These are phyloP conservation scores for Hydra vulgaris DNA, from an alignment of 30 jellyfish, hydroid and myxozoan species.

Conservation along the genomic window DNA sequence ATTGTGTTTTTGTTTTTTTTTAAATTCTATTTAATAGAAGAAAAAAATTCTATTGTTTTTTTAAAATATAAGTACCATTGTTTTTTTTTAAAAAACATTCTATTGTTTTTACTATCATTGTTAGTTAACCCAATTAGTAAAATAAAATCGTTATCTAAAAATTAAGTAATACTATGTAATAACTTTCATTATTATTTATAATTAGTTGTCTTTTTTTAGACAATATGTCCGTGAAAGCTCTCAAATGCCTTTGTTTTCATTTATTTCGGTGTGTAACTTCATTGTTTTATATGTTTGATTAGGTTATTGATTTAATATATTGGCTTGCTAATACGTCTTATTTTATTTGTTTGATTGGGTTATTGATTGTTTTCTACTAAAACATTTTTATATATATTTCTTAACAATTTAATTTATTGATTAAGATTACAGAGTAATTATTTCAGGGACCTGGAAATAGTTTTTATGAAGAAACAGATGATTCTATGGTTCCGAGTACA, in stretches of 20 bases:
- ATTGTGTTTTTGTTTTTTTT: too few relatives aligned
- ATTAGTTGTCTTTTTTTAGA: background rate
- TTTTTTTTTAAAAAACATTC: too few relatives aligned
- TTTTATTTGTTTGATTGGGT: background rate
- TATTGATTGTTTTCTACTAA: background rate
- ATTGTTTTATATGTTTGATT: background rate
- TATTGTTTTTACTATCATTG: too few relatives aligned
- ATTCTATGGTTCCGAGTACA: slow-evolving; percentile 95
- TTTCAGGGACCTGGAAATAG: slow-evolving; percentile 75
- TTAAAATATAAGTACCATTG: background rate
- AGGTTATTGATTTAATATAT: too few relatives aligned
- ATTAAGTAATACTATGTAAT: too few relatives aligned
- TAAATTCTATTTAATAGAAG: too few relatives aligned
- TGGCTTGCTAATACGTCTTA: too few relatives aligned
- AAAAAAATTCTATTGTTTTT: too few relatives aligned
- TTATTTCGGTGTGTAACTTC: slow-evolving; percentile 53
- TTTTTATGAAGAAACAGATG: slow-evolving; percentile 87
- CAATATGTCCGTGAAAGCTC: slow-evolving; percentile 19
- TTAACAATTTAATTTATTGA: background rate
- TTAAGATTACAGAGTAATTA: background rate
- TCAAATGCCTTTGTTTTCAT: slow-evolving; percentile 92
- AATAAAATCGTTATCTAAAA: too few relatives aligned
- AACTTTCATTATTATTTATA: too few relatives aligned
- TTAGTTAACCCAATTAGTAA: too few relatives aligned
- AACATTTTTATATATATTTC: background rate